A percentile compares a stretch with the other conserved stretches of the same genome.
Conservation (phyloP, 2,888 invertebrate species). For the Cosmia trapezina region DNA sequence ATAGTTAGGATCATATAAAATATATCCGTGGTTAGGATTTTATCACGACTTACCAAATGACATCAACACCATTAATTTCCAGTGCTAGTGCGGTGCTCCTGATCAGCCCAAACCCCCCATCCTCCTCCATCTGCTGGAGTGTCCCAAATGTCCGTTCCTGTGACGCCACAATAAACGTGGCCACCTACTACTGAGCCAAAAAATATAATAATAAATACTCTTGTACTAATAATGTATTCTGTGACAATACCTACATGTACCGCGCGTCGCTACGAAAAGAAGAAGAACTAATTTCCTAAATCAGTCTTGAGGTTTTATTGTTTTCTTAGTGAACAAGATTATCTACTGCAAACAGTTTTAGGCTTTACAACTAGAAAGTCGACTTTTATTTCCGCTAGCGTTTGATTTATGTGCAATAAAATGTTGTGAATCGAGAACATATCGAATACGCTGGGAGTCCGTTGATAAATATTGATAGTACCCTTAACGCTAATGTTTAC, state of each 20-base stretch:
- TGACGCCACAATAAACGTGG: neutral
- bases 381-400: slow-evolving; percentile 49
- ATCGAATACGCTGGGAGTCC: slow-evolving; percentile 54
- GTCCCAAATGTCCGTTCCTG: neutral
- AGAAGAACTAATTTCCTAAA: neutral
- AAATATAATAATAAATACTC: neutral
- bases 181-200: neutral
- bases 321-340: slow-evolving; percentile 24
- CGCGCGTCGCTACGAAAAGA: neutral
- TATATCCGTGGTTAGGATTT: too few species aligned
- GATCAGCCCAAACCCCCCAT: neutral
- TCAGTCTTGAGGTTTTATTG: slow-evolving; percentile 12
- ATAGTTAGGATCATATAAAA: too few species aligned
- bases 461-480: slow-evolving; percentile 65
- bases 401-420: slow-evolving; percentile 59
- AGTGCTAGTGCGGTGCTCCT: neutral
- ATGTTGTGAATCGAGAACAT: slow-evolving; percentile 59
- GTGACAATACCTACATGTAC: too few species aligned
- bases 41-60: neutral
- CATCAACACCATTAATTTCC: too few species aligned
- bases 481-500: slow-evolving; percentile 64
- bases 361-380: slow-evolving; percentile 62
- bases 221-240: too few species aligned
- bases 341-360: slow-evolving; percentile 26
- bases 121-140: neutral